phyloP scores from a whole-genome alignment of 2,888 invertebrate species.

The Thalpophila matura region DNA sequence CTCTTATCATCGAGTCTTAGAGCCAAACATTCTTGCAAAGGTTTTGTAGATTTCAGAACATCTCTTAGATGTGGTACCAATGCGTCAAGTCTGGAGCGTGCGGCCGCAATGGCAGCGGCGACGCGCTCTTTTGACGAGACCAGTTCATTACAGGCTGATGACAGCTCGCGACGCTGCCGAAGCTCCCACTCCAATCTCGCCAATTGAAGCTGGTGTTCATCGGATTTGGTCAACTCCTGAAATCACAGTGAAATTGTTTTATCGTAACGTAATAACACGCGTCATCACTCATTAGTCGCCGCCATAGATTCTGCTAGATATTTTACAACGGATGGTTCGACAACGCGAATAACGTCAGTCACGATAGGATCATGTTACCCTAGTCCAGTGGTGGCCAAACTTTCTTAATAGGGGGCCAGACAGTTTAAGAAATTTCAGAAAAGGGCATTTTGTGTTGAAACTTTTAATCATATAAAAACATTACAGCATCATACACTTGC shows the following conservation, averaged over 20 bases:
- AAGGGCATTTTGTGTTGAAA: too few species aligned
- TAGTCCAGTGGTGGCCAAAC: too few species aligned
- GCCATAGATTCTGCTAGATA: too few species aligned
- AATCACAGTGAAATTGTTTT: constrained; percentile 47
- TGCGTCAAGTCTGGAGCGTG: constrained; percentile 94
- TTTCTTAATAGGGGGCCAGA: too few species aligned
- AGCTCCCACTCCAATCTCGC: constrained; percentile 98
- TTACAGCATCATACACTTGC: too few species aligned
- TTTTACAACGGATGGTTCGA: too few species aligned
- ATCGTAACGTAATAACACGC: too few species aligned
- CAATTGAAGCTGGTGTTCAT: constrained; percentile 95
- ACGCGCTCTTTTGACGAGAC: constrained; percentile 95
- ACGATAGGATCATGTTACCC: too few species aligned
- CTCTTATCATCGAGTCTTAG: constrained; percentile 95
- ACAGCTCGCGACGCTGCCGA: constrained; percentile 95
- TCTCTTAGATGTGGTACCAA: constrained; percentile 94
- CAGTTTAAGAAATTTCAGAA: too few species aligned
- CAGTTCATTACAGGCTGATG: constrained; percentile 94
- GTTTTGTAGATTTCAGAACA: constrained; percentile 94
- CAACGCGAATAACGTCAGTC: too few species aligned
- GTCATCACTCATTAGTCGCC: too few species aligned
- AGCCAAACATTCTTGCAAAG: constrained; percentile 96
- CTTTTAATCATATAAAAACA: too few species aligned
- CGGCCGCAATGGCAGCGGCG: constrained; percentile 93
- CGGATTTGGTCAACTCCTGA: constrained; percentile 92